These are phyloP conservation scores for Erpetoichthys calabaricus DNA, from an alignment of 2,797 vertebrate genomes.

Conservation along the genomic window DNA sequence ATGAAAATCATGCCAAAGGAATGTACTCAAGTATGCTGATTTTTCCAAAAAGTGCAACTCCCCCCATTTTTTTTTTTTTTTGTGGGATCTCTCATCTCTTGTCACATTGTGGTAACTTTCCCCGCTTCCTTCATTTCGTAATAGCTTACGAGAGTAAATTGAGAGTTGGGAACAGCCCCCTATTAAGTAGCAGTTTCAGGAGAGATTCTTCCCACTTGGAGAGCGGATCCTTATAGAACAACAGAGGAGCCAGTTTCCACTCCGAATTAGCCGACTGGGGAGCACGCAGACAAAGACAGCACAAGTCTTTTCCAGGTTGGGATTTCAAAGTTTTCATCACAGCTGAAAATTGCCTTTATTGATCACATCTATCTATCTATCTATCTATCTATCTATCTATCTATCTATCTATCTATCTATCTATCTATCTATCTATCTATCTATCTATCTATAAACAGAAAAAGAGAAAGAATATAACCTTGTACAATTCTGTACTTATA, in stretches of 20 bases:
- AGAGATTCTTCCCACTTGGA: constrained; percentile 72
- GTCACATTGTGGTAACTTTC: constrained; percentile 57
- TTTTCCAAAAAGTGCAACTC: constrained; percentile 59
- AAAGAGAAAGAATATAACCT: too few species aligned
- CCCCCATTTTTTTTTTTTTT: constrained; percentile 33
- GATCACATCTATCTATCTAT: too few species aligned
- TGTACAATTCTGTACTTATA: too few species aligned
- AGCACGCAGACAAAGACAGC: constrained; percentile 15
- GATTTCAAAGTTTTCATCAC: not conserved
- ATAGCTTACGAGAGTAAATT: constrained; percentile 60
- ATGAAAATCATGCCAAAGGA: constrained; percentile 64
- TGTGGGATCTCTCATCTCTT: constrained; percentile 46
- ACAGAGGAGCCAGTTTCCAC: constrained; percentile 29
- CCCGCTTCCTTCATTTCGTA: constrained; percentile 73
- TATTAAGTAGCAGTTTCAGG: constrained; percentile 77
- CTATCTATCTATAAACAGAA: too few species aligned
- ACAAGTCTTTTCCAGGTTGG: constrained; percentile 11
- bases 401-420: too few species aligned
- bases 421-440: too few species aligned
- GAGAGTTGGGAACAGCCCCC: constrained; percentile 79
- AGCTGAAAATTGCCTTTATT: too few species aligned
- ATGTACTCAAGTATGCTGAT: constrained; percentile 75
- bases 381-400: too few species aligned
- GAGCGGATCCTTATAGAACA: constrained; percentile 56
- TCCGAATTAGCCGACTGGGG: constrained; percentile 14